Conservation (phyloP, 2,113 vertebrate genomes). For the Bambusicola thoracicus region DNA sequence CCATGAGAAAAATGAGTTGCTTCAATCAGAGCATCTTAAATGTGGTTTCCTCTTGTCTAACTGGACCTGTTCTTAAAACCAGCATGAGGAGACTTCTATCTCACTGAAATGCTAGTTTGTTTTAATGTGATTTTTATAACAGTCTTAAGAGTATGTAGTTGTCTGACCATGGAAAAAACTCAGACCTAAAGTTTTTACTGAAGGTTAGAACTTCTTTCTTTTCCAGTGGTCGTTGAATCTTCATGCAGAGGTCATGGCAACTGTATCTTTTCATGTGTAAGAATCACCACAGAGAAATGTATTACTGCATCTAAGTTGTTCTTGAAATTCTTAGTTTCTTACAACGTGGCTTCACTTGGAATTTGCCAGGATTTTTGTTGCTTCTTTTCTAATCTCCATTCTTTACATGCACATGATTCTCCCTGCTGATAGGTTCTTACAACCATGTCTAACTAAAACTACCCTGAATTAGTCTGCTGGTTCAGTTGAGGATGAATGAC, state of each 20-base stretch:
- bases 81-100: rapidly evolving
- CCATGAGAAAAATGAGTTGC: not conserved
- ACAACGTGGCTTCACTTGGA: not conserved
- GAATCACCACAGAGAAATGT: not conserved
- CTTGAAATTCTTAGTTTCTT: not conserved
- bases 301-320: not conserved
- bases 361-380: not conserved
- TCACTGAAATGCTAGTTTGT: rapidly evolving
- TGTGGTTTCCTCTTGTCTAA: not conserved
- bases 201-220: not conserved
- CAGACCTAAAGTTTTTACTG: not conserved
- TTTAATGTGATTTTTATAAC: not conserved
- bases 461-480: not conserved
- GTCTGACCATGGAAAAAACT: not conserved
- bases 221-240: not conserved
- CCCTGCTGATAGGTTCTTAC: not conserved
- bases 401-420: rapidly evolving
- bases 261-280: not conserved
- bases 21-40: not conserved
- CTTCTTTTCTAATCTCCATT: rapidly evolving
- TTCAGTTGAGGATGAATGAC: not conserved
- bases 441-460: not conserved
- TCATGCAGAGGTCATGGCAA: not conserved
- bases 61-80: not conserved
- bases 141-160: not conserved